Conservation (phyloP, 2,797 vertebrate genomes). For the Rhinophrynus dorsalis region DNA sequence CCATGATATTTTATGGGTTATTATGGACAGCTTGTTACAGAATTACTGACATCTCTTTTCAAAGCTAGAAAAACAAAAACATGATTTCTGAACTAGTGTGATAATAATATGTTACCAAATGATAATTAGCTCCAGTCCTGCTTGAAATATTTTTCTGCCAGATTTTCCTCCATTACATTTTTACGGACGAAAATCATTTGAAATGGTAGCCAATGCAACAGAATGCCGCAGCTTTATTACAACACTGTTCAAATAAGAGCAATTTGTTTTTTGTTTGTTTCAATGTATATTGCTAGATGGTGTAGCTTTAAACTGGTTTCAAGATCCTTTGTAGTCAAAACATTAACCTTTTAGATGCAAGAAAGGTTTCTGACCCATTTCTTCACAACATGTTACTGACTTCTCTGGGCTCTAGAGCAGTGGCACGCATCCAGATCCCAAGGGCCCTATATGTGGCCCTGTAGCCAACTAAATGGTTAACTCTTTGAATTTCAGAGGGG, state of each 20-base stretch:
- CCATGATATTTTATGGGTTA: neutral
- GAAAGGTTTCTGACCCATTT: too few relatives aligned
- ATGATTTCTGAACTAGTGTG: slow-evolving; percentile 14
- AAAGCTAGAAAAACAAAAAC: slow-evolving; percentile 26
- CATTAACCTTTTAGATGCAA: too few relatives aligned
- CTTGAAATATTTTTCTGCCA: slow-evolving; percentile 2
- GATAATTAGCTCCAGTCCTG: slow-evolving; percentile 25
- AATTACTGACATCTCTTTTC: slow-evolving; percentile 18
- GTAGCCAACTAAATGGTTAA: too few relatives aligned
- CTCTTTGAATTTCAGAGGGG: too few relatives aligned
- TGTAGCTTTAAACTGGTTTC: neutral
- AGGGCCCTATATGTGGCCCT: too few relatives aligned
- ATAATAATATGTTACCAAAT: slow-evolving; percentile 26
- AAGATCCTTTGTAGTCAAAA: neutral
- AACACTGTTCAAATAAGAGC: neutral
- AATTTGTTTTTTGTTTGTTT: too few relatives aligned
- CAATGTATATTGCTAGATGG: too few relatives aligned
- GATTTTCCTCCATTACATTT: slow-evolving; percentile 3
- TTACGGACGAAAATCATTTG: slow-evolving; percentile 15
- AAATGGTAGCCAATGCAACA: slow-evolving; percentile 8
- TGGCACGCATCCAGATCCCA: too few relatives aligned
- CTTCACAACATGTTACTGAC: too few relatives aligned
- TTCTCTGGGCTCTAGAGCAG: too few relatives aligned
- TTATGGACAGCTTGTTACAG: slow-evolving; percentile 33
- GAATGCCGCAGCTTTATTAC: neutral